A percentile compares a stretch with the other conserved stretches of the same genome.
These are phyloP conservation scores for Stenurella melanura DNA, from an alignment of 2,888 invertebrate genomes.

Conservation along the genomic window DNA sequence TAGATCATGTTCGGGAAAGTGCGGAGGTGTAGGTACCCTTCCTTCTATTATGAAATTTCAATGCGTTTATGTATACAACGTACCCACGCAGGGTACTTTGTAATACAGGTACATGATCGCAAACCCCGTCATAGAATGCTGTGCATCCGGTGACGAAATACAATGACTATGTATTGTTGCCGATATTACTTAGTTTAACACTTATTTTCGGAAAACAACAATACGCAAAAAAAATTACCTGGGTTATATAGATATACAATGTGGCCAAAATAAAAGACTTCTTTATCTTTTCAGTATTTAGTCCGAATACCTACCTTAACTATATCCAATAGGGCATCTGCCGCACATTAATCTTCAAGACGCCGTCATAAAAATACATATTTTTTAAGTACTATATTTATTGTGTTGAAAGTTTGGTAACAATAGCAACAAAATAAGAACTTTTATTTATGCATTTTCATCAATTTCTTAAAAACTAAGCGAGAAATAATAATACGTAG, in stretches of 20 bases:
- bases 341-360: no score
- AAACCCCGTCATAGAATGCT: background rate
- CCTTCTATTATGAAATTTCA: constrained; percentile 11
- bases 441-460: no score
- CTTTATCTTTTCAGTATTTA: no score
- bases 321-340: no score
- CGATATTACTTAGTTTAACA: background rate
- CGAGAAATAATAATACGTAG: no score
- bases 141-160: background rate
- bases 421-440: no score
- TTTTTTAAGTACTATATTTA: no score
- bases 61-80: background rate
- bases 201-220: background rate
- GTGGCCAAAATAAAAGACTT: no score
- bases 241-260: background rate
- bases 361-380: no score
- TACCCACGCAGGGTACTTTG: constrained; percentile 12
- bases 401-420: no score
- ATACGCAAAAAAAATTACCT: background rate
- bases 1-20: constrained; percentile 11
- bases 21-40: background rate
- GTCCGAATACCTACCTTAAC: no score
- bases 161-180: background rate
- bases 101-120: constrained; percentile 1
- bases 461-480: no score